Conservation (phyloP, 2,113 vertebrate species). For the Furnarius figulus region DNA sequence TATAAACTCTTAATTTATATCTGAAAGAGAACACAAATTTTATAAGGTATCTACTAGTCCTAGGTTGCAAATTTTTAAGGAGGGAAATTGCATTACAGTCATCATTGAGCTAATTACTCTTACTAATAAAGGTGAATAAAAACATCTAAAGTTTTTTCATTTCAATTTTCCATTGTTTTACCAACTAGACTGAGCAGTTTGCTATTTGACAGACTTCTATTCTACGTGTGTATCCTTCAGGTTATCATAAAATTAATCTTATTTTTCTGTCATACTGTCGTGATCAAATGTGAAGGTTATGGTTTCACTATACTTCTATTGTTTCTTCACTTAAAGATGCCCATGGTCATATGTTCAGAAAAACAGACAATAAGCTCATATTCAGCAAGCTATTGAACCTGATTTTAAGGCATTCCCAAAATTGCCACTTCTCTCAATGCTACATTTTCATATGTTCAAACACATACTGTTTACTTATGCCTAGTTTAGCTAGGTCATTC, state of each 20-base stretch:
- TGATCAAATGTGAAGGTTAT: background rate
- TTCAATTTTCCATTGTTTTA: background rate
- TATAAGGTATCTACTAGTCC: background rate
- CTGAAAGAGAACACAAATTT: background rate
- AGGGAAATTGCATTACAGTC: background rate
- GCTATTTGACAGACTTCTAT: background rate
- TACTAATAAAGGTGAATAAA: background rate
- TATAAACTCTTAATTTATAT: background rate
- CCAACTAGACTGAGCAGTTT: background rate
- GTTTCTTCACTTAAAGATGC: background rate
- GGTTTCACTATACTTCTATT: background rate
- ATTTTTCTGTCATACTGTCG: background rate
- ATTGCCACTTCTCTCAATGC: background rate
- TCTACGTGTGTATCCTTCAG: background rate
- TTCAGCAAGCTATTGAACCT: background rate
- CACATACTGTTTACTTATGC: fast-evolving
- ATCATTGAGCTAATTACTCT: background rate
- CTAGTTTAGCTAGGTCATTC: background rate
- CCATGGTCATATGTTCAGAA: background rate
- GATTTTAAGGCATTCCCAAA: background rate
- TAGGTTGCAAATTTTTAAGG: background rate
- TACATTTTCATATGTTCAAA: background rate
- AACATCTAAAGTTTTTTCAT: background rate
- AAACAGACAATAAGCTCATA: background rate
- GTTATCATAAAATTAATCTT: background rate